These are phyloP conservation scores for Porites cylindrica DNA, from an alignment of 92 coral and sea anemone species.

Conservation along the genomic window DNA sequence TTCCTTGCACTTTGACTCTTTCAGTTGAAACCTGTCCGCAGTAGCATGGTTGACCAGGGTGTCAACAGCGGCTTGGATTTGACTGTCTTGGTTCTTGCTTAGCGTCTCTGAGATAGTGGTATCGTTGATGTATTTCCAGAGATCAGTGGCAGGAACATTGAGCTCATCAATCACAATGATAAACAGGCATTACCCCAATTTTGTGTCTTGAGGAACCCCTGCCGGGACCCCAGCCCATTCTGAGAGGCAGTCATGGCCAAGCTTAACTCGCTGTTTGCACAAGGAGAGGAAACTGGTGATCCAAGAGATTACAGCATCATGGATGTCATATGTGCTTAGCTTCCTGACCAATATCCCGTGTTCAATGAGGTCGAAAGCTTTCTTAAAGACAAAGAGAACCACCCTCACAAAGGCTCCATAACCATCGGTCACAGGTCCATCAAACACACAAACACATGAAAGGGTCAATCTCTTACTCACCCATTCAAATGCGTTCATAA, in stretches of 20 bases:
- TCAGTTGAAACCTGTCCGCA: slow-evolving; percentile 26
- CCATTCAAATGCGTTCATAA: too few relatives aligned
- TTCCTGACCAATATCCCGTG: too few relatives aligned
- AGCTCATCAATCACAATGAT: slow-evolving; percentile 32
- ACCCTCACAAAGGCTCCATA: too few relatives aligned
- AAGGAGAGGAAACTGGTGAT: too few relatives aligned
- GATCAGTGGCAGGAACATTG: slow-evolving; percentile 26
- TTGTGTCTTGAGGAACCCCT: slow-evolving; percentile 49
- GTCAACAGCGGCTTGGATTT: slow-evolving; percentile 20
- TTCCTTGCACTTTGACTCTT: slow-evolving; percentile 37
- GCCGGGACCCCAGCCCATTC: slow-evolving; percentile 1
- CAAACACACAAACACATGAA: too few relatives aligned
- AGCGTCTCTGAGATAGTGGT: slow-evolving; percentile 36
- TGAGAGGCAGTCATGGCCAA: neutral
- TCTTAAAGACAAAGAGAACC: too few relatives aligned
- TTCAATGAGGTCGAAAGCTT: too few relatives aligned
- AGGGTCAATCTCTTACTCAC: too few relatives aligned
- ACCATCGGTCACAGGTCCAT: too few relatives aligned
- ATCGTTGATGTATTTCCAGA: slow-evolving; percentile 45
- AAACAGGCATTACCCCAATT: slow-evolving; percentile 47
- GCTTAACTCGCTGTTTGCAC: neutral
- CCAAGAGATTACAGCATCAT: too few relatives aligned
- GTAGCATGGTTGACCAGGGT: slow-evolving; percentile 23
- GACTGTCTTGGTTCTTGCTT: slow-evolving; percentile 15
- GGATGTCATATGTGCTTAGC: too few relatives aligned